Conservation (phyloP, 2,113 vertebrate genomes). For the Phalacrocorax aristotelis region DNA sequence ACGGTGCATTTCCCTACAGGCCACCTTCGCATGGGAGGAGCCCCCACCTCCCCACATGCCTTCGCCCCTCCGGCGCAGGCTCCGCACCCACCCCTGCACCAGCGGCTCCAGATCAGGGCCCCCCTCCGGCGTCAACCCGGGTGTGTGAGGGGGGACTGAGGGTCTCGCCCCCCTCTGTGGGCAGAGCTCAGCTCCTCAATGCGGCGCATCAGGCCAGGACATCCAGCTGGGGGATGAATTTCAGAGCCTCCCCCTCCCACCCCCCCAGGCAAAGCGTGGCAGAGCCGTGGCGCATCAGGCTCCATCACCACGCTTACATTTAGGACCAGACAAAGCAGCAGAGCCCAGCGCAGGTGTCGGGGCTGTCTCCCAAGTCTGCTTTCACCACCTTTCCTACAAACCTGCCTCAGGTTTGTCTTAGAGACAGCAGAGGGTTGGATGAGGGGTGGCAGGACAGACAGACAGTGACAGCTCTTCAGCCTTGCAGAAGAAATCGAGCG, state of each 20-base stretch:
- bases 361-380: background rate
- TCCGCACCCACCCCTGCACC: fast-evolving
- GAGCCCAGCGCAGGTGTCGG: fast-evolving
- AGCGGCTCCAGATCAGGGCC: fast-evolving
- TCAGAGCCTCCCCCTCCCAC: background rate
- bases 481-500: background rate
- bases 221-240: background rate
- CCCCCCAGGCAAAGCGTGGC: fast-evolving
- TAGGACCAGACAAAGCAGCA: background rate
- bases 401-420: background rate
- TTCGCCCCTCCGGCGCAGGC: background rate
- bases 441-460: background rate
- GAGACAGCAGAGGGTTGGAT: background rate
- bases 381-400: background rate
- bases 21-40: fast-evolving
- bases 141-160: background rate
- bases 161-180: fast-evolving
- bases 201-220: background rate
- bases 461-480: fast-evolving
- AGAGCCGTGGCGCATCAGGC: fast-evolving
- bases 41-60: no score
- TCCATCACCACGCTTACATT: fast-evolving
- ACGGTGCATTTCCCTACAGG: background rate
- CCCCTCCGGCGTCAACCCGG: no score
- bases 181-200: background rate